These are phyloP conservation scores for Physeter macrocephalus DNA, from an alignment of 2,113 vertebrate genomes.

Conservation along the genomic window DNA sequence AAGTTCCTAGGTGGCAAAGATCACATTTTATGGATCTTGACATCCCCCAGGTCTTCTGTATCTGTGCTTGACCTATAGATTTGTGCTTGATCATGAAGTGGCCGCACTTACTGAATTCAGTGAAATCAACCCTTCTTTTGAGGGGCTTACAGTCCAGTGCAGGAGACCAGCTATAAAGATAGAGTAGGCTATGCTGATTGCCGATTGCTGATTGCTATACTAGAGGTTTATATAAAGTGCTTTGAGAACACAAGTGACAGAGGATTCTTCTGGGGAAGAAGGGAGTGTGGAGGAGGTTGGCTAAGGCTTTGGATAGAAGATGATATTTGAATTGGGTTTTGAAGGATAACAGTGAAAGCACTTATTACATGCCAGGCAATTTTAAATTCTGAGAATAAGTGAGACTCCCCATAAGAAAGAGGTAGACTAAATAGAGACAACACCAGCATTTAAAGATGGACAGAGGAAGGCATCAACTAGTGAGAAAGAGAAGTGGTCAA, in stretches of 20 bases:
- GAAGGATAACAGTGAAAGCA: not conserved
- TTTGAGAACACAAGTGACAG: not conserved
- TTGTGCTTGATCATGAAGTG: not conserved
- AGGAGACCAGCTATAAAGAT: not conserved
- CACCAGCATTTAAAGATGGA: not conserved
- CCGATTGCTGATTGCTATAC: not conserved
- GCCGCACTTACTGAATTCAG: not conserved
- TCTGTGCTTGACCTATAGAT: not conserved
- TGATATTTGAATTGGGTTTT: not conserved
- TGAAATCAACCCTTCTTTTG: not conserved
- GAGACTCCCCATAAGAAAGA: not conserved
- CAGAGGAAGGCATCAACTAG: not conserved
- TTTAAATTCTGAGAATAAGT: not conserved
- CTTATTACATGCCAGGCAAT: not conserved
- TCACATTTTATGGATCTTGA: not conserved
- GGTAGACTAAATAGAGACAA: not conserved
- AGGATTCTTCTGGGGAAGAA: not conserved
- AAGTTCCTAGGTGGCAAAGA: not conserved
- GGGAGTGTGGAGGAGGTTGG: not conserved
- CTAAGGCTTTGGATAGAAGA: not conserved
- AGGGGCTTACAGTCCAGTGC: not conserved
- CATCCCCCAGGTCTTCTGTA: not conserved
- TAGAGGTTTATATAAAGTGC: not conserved
- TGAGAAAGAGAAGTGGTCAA: not conserved
- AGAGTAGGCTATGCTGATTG: not conserved